phyloP scores from a whole-genome alignment of 2,797 vertebrate species.

The Fratercula arctica region DNA sequence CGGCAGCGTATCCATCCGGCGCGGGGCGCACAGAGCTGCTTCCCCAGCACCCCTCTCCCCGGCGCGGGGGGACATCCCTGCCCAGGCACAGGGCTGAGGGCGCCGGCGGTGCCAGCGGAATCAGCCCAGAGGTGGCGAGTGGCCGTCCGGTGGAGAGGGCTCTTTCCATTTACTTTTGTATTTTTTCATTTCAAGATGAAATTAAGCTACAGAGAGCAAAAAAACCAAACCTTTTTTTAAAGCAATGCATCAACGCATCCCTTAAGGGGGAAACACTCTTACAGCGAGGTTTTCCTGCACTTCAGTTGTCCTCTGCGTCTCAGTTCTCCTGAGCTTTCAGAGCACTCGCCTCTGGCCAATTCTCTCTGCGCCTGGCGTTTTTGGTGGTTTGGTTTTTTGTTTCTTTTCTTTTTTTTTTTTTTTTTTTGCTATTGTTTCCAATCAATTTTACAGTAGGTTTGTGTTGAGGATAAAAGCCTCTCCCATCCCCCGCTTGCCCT shows the following conservation, averaged over 20 bases:
- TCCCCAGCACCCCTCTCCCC: not conserved
- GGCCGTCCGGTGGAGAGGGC: not conserved
- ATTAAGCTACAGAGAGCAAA: conserved; percentile 47
- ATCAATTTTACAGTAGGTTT: not conserved
- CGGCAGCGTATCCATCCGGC: rapidly evolving
- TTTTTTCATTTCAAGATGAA: conserved; percentile 61
- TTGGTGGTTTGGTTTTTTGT: not conserved
- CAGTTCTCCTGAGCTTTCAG: not conserved
- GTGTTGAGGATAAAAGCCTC: conserved; percentile 10
- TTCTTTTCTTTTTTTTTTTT: not conserved
- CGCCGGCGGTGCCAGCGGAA: not conserved
- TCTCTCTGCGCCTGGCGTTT: not conserved
- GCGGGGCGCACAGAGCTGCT: not conserved
- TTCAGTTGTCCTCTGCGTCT: not conserved
- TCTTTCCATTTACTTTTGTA: conserved; percentile 50
- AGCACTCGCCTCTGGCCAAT: not conserved
- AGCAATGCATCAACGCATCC: conserved; percentile 49
- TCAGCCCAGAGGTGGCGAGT: not conserved
- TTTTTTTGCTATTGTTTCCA: not conserved
- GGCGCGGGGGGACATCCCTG: rapidly evolving
- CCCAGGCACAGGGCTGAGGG: not conserved
- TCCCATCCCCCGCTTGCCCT: not conserved
- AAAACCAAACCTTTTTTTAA: not conserved
- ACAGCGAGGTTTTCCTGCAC: conserved; percentile 40
- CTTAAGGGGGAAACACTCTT: conserved; percentile 50